These are phyloP conservation scores for Cyanoliseus patagonus DNA, from an alignment of 2,113 vertebrate genomes.

Conservation along the genomic window DNA sequence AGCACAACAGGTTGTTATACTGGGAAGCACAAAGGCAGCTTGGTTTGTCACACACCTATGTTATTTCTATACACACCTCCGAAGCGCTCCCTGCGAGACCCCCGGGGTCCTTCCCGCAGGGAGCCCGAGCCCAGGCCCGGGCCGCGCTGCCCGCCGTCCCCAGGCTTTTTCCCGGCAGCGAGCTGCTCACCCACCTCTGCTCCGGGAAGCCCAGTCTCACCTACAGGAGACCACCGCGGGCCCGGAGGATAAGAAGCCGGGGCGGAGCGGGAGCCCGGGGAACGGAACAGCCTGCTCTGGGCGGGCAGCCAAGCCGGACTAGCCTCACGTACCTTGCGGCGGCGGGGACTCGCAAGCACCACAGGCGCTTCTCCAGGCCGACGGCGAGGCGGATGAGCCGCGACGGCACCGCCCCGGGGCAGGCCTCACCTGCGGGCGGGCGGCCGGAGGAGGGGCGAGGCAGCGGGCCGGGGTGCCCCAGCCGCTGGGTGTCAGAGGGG, in stretches of 20 bases:
- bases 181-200: neutral
- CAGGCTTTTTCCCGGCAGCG: neutral
- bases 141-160: neutral
- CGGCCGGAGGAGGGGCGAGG: neutral
- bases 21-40: rapidly evolving
- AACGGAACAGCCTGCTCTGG: neutral
- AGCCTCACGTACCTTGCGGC: neutral
- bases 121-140: neutral
- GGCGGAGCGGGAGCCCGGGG: too few relatives aligned
- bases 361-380: neutral
- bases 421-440: neutral
- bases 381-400: neutral
- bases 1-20: rapidly evolving
- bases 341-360: neutral
- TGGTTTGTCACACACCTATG: rapidly evolving
- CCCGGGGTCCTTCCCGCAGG: neutral
- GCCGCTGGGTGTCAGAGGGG: too few relatives aligned
- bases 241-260: neutral
- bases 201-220: neutral
- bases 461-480: neutral
- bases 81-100: too few relatives aligned
- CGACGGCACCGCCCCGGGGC: neutral
- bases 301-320: too few relatives aligned
- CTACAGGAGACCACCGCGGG: neutral
- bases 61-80: rapidly evolving